Base-by-base conservation (phyloP, 2,888 invertebrate genomes). In the Anaspis maculata region DNA sequence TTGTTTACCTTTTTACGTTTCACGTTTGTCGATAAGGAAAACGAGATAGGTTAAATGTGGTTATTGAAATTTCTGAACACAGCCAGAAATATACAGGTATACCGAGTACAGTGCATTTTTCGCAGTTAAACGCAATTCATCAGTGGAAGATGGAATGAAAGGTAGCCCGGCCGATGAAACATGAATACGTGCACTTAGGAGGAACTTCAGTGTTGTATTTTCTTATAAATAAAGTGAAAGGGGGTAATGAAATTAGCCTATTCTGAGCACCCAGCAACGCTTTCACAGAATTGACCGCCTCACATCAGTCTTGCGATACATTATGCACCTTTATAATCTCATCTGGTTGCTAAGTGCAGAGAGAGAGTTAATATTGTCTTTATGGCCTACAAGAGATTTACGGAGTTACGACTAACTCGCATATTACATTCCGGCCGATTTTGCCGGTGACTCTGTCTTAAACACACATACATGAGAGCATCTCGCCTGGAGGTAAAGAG, bases 301-400 rank as follows among this genome's bases (percentile, higher is more conserved):
- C 41, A 43, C 46, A 51, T 46, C 45, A 43, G 39, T 46, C 38
- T 47, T 34, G 39, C 45, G 47, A 47, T 51, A 51, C 47, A 54
- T 52, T 51, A 48, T 52, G 48, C 49, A 50, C 45, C 46, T 50
- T 45, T 53, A 54, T 52, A 54, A 54, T 57, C 45, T 52, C 46
- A 51, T 52, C 44, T 48, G 46, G 44, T 43, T 45, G 47, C 41
- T 44, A 48, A 49, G 47, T 47, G 44, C 43, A 41, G 38, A 39
- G 39, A 44, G 43, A 40, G 54, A 56, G 57, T 61, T 62, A 62
- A 62, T 62, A 62, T 61, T 58, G 61, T 58, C 59, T 61, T 62
- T 61, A 62, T 58, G 52, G 57, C 54, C 50, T 52, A 43, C 51
- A 52, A 46, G 56, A 61, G 60, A 62, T 62, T 62, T 61, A 61